Conservation (phyloP, 2,797 vertebrate species). For the Cynodonichthys magdalenae region DNA sequence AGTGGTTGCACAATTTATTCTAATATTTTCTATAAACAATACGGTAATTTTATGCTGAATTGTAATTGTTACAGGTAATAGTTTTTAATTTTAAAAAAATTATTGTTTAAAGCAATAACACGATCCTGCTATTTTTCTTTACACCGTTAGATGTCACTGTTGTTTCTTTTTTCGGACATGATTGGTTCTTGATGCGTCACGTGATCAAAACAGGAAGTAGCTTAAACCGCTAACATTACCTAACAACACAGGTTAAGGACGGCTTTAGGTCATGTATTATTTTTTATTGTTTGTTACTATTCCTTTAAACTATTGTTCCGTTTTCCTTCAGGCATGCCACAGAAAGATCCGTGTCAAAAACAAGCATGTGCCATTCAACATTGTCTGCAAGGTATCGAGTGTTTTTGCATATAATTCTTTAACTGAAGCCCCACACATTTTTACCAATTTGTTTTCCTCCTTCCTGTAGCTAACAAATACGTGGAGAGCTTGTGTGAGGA, state of each 20-base stretch:
- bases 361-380: slow-evolving; percentile 75
- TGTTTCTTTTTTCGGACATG: background rate
- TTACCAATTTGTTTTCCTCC: background rate
- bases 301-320: background rate
- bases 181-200: slow-evolving; percentile 30
- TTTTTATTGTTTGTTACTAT: background rate
- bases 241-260: slow-evolving; percentile 4
- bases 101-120: background rate
- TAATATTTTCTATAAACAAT: no score
- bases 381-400: slow-evolving; percentile 72
- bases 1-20: no score
- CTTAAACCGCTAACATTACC: background rate
- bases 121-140: background rate
- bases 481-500: slow-evolving; percentile 72
- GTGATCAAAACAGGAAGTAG: slow-evolving; percentile 44
- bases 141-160: slow-evolving; percentile 41
- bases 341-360: slow-evolving; percentile 75
- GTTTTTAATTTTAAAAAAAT: background rate
- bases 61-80: no score
- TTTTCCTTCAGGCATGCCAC: slow-evolving; percentile 65
- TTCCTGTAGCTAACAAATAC: slow-evolving; percentile 69
- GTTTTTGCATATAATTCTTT: background rate
- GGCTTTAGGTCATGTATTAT: background rate
- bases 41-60: no score
- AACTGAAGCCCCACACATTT: background rate